A percentile compares a stretch with the other conserved stretches of the same genome.
phyloP scores from a whole-genome alignment of 2,888 invertebrate species.

The Hypercompe scribonia region DNA sequence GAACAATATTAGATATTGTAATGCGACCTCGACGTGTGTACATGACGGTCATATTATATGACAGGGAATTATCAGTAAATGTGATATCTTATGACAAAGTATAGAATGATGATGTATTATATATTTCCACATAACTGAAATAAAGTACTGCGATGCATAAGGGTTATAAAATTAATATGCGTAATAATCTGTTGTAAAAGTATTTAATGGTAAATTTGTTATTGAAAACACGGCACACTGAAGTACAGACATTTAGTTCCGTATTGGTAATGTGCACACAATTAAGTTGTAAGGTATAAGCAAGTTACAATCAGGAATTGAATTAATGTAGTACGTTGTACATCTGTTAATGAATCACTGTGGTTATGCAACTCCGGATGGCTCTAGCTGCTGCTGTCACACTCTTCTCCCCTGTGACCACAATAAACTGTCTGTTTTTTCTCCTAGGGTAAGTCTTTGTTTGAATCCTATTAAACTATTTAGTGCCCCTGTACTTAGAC shows the following conservation, averaged over 20 bases:
- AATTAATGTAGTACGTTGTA: too few relatives aligned
- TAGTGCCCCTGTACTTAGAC: too few relatives aligned
- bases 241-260: background rate
- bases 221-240: background rate
- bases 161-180: background rate
- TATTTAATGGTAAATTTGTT: background rate
- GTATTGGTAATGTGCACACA: too few relatives aligned
- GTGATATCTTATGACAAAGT: background rate
- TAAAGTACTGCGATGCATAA: background rate
- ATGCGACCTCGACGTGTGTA: conserved; percentile 74
- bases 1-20: conserved; percentile 83
- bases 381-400: too few relatives aligned
- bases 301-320: background rate
- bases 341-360: too few relatives aligned
- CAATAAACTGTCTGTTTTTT: too few relatives aligned
- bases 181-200: background rate
- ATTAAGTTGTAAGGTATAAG: background rate
- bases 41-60: conserved; percentile 68
- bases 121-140: background rate
- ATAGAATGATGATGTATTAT: too few relatives aligned
- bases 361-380: too few relatives aligned
- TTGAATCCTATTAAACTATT: too few relatives aligned
- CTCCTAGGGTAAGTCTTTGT: too few relatives aligned
- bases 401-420: too few relatives aligned
- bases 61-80: background rate